Percentiles rank a stretch among this genome's conserved stretches.
Conservation (phyloP, 2,888 invertebrate species). For the Netelia fuscicornis region DNA sequence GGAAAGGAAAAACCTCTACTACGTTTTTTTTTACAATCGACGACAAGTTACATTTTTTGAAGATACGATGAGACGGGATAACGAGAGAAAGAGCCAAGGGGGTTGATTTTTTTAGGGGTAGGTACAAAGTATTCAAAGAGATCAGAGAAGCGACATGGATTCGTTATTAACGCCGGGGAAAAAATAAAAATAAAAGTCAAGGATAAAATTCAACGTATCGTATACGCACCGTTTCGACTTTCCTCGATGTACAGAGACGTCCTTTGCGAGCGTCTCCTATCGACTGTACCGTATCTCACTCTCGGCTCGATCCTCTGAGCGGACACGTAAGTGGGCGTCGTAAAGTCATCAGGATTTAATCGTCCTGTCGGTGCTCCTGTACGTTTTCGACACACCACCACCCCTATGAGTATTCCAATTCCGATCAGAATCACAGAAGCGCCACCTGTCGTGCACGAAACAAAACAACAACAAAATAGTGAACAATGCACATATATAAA, state of each 20-base stretch:
- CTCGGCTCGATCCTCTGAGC: slow-evolving; percentile 82
- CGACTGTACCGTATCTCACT: slow-evolving; percentile 79
- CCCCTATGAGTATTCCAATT: slow-evolving; percentile 82
- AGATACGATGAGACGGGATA: slow-evolving; percentile 2
- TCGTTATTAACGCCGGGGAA: background rate
- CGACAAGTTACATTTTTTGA: slow-evolving; percentile 13
- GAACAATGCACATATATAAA: background rate
- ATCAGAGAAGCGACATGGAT: background rate
- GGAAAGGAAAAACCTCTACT: background rate
- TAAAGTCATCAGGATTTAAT: slow-evolving; percentile 81
- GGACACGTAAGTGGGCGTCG: slow-evolving; percentile 82
- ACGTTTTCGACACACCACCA: slow-evolving; percentile 81
- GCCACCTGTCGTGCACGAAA: slow-evolving; percentile 71
- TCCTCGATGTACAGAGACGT: slow-evolving; percentile 82
- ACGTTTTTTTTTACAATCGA: slow-evolving; percentile 2
- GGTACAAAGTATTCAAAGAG: too few species aligned
- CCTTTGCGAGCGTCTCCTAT: slow-evolving; percentile 79
- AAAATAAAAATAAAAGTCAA: background rate
- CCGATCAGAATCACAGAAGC: slow-evolving; percentile 81
- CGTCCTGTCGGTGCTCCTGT: slow-evolving; percentile 68
- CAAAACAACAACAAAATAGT: background rate
- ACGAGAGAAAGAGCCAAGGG: slow-evolving; percentile 7
- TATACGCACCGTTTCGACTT: slow-evolving; percentile 79
- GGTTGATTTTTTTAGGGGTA: too few species aligned
- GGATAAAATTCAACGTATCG: background rate